Base-by-base conservation (phyloP, 2,888 invertebrate species). In the Drosophila mercatorum region DNA sequence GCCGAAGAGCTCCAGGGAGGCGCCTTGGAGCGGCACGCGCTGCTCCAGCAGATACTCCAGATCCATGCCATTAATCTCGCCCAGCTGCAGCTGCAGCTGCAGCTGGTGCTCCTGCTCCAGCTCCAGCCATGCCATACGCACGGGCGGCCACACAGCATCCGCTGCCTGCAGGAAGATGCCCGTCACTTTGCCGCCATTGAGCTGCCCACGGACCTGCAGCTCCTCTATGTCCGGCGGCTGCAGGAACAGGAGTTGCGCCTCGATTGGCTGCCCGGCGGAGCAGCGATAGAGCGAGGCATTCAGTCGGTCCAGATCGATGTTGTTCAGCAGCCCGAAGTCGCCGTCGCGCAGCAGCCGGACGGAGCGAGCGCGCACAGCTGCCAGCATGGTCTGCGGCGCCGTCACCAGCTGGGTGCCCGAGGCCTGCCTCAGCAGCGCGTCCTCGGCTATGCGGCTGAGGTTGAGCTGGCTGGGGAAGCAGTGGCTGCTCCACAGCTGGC, bases 261-360 rank as follows among this genome's bases (percentile, higher is more conserved):
- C 59, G 1, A 92, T 78, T 2, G 88, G 71, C 14, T 43, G 36
- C 0, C 71, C 78, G 34, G 83, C 83, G 12, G 88, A 87, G 34
- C 80, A 49, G 3, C 92, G 89, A 76, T 91, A 92, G 0, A 92
- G 68, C 0, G 92, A 92, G 17, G 76, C 68, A 75, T 92, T 92
- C 2, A 92, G 79, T 4, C 83, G 80, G 5, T 59, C 5, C 3
- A 91, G 68, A 68, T 92, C 87, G 11, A 92, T 85, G 12, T 68
- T 51, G 60, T 92, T 91, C 5, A 91, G 41, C 5, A 49, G 46
- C 8, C 36, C 56, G 6, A 88, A 86, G 6, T 72, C 38, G 0
- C 60, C 41, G 22, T 83, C 72, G 1, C 40, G 52, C 0, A 38
- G 52, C 0, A 83, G 60, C 5, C 43, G n/a, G 0, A 91, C 5